Conservation (phyloP, 1,140 invertebrate genomes). For the Leptinotarsa defecta region DNA sequence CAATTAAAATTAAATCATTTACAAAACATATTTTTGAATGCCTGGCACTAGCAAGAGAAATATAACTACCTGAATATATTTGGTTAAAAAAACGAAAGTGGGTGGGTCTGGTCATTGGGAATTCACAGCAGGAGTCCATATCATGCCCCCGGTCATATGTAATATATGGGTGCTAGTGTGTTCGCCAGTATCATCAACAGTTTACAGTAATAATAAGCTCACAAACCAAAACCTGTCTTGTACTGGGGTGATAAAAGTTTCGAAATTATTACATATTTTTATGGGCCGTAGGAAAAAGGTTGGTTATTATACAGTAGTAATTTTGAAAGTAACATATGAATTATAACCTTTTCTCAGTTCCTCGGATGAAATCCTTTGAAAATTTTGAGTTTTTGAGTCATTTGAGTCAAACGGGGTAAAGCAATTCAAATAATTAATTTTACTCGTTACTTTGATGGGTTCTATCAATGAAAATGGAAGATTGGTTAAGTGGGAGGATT, state of each 20-base stretch:
- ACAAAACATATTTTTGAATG: background rate
- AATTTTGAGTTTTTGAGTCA: no score
- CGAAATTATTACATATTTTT: background rate
- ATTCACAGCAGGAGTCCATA: slow-evolving; percentile 32
- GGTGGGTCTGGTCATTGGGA: slow-evolving; percentile 37
- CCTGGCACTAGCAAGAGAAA: background rate
- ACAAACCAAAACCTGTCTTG: background rate
- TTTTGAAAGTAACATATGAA: no score
- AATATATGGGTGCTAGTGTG: slow-evolving; percentile 34
- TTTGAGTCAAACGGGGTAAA: no score
- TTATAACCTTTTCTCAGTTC: no score
- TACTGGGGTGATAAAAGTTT: background rate
- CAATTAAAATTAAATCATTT: background rate
- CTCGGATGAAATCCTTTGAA: no score
- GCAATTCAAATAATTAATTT: no score
- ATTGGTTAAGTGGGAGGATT: no score
- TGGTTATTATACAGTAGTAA: no score
- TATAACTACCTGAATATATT: slow-evolving; percentile 9
- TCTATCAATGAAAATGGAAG: no score
- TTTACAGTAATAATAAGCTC: slow-evolving; percentile 31
- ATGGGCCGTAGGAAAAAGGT: no score
- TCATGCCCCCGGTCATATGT: slow-evolving; percentile 26
- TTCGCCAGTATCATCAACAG: slow-evolving; percentile 32
- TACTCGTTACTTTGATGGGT: no score
- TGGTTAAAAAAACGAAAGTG: slow-evolving; percentile 4